Percentiles rank a stretch among this genome's conserved stretches.
phyloP scores from a whole-genome alignment of 1,140 invertebrate species.

The Protaetia brevitarsis region DNA sequence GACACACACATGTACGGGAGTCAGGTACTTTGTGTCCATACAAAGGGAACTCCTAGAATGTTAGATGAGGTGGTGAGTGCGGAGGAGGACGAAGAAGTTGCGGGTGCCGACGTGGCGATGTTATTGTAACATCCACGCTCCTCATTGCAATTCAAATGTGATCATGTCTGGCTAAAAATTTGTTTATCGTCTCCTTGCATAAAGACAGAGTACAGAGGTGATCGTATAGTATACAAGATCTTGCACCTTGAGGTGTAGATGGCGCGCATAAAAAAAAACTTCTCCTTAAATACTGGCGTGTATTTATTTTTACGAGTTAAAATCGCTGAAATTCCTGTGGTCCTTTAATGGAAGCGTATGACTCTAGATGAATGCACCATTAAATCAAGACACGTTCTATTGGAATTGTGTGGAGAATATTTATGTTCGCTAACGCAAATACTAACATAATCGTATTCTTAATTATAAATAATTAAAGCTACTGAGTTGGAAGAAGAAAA shows the following conservation, averaged over 20 bases:
- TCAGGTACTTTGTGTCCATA: not conserved
- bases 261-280: not conserved
- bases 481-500: too few relatives aligned
- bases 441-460: too few relatives aligned
- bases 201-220: not conserved
- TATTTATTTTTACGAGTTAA: not conserved
- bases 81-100: not conserved
- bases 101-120: slow-evolving; percentile 8
- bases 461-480: too few relatives aligned
- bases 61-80: not conserved
- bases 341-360: not conserved
- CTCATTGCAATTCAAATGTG: slow-evolving; percentile 16
- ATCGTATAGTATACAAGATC: not conserved
- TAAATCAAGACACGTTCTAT: not conserved
- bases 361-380: not conserved
- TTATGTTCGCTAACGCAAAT: too few relatives aligned
- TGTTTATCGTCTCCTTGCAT: not conserved
- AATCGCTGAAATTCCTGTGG: not conserved
- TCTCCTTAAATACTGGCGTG: not conserved
- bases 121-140: slow-evolving; percentile 1
- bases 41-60: not conserved
- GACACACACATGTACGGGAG: not conserved
- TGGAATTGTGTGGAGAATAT: not conserved
- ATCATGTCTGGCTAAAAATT: slow-evolving; percentile 18
- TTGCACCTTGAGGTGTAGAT: not conserved